Evolutionary conservation across 2,797 vertebrate species (phyloP).

Genomic region (Melopsittacus undulatus): DNA sequence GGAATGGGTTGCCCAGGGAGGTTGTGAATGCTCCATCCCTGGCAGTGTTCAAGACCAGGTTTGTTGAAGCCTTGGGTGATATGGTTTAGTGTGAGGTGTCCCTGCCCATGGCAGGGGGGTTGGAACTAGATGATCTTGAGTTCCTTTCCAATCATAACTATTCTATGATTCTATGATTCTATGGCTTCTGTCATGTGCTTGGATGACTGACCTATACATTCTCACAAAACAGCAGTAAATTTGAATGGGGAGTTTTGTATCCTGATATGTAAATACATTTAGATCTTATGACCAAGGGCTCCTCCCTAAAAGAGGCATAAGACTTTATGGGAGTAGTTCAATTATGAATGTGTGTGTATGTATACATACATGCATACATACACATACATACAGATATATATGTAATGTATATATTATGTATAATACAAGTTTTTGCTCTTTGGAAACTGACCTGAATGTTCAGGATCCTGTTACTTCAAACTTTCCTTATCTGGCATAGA

Average conservation of each 20-base stretch:
- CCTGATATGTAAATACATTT: background rate
- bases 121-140: no score
- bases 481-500: background rate
- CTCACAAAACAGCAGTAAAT: background rate
- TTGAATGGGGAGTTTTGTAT: background rate
- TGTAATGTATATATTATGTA: background rate
- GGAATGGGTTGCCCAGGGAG: no score
- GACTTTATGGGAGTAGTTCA: background rate
- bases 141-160: no score
- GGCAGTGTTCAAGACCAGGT: no score
- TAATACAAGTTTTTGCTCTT: background rate
- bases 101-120: no score
- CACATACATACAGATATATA: background rate
- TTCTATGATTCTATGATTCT: no score
- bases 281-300: background rate
- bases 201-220: background rate
- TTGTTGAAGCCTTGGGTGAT: no score
- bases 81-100: no score
- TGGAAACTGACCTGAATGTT: background rate
- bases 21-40: no score
- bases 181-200: rapidly evolving
- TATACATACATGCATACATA: background rate
- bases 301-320: background rate
- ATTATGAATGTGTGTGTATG: background rate
- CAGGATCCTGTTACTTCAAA: background rate